Percentiles rank a stretch among this genome's conserved stretches.
Conservation (phyloP, 2,888 invertebrate species). For the Polydrusus tereticollis region DNA sequence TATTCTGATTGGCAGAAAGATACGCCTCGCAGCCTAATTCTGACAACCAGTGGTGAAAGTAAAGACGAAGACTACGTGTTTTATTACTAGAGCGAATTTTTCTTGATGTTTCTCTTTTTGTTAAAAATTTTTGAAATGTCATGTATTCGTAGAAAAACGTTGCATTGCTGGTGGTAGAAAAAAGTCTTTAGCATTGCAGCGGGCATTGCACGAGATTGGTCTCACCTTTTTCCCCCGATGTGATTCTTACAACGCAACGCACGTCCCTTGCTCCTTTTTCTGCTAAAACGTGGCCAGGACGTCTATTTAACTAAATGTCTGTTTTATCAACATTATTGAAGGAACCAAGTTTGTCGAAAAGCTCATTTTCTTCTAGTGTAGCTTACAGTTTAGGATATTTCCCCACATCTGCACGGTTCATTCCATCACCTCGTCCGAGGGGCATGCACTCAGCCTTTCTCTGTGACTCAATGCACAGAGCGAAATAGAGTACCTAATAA, state of each 20-base stretch:
- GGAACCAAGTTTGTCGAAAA: conserved; percentile 55
- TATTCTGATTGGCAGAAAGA: no score
- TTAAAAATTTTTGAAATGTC: no score
- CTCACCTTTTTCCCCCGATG: conserved; percentile 58
- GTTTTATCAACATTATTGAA: conserved; percentile 32
- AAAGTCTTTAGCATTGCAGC: conserved; percentile 44
- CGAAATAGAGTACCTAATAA: no score
- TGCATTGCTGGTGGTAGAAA: no score
- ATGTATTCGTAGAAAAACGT: no score
- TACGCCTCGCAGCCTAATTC: no score
- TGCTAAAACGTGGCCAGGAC: conserved; percentile 57
- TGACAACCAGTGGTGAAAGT: no score
- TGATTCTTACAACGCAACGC: conserved; percentile 49
- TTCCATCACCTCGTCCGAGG: conserved; percentile 9
- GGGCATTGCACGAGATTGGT: conserved; percentile 58
- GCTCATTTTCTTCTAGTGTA: conserved; percentile 57
- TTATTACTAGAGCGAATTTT: no score
- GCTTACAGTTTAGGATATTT: conserved; percentile 40
- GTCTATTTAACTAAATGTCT: conserved; percentile 63
- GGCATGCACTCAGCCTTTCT: conserved; percentile 5
- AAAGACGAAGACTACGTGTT: no score
- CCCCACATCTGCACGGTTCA: conserved; percentile 22
- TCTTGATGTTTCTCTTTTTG: no score
- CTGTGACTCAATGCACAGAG: no score
- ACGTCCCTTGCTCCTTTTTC: conserved; percentile 54